These are phyloP conservation scores for Orthosia gothica DNA, from an alignment of 2,888 invertebrate genomes.

Conservation along the genomic window DNA sequence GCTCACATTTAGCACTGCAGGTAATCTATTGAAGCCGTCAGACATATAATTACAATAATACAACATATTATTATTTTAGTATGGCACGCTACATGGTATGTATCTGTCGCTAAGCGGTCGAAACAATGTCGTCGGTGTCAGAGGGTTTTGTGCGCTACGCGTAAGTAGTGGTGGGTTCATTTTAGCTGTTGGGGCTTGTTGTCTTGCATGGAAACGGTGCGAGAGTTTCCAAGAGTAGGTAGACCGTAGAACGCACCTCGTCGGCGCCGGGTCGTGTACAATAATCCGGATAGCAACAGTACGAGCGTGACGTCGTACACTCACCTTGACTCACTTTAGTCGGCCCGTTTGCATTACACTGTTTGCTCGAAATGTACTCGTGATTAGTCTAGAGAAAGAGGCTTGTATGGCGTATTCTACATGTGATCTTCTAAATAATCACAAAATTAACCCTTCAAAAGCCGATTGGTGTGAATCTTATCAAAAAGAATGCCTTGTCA, in stretches of 20 bases:
- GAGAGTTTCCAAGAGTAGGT: constrained; percentile 75
- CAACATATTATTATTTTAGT: constrained; percentile 50
- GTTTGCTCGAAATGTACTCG: constrained; percentile 80
- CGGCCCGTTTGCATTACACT: constrained; percentile 85
- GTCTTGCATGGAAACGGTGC: constrained; percentile 70
- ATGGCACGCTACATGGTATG: constrained; percentile 36
- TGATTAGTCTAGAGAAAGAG: constrained; percentile 81
- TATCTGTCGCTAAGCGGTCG: constrained; percentile 49
- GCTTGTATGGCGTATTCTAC: constrained; percentile 60
- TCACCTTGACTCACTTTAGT: constrained; percentile 90
- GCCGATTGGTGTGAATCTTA: neutral
- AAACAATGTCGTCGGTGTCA: constrained; percentile 41
- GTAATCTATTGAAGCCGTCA: constrained; percentile 47
- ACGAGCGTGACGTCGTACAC: constrained; percentile 80
- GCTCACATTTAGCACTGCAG: constrained; percentile 35
- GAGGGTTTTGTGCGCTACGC: constrained; percentile 55
- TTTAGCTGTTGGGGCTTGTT: constrained; percentile 63
- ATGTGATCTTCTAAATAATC: constrained; percentile 7
- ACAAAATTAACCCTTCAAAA: neutral
- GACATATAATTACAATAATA: constrained; percentile 46
- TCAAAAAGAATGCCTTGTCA: neutral
- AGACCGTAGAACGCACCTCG: constrained; percentile 81
- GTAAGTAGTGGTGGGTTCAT: constrained; percentile 52
- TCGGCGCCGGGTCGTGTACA: constrained; percentile 77
- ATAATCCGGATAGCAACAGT: constrained; percentile 89